Evolutionary conservation across 1,140 invertebrate genomes (phyloP), one percentile per base, ranked within the genome.

Genomic region (Drosophila hydei): DNA sequence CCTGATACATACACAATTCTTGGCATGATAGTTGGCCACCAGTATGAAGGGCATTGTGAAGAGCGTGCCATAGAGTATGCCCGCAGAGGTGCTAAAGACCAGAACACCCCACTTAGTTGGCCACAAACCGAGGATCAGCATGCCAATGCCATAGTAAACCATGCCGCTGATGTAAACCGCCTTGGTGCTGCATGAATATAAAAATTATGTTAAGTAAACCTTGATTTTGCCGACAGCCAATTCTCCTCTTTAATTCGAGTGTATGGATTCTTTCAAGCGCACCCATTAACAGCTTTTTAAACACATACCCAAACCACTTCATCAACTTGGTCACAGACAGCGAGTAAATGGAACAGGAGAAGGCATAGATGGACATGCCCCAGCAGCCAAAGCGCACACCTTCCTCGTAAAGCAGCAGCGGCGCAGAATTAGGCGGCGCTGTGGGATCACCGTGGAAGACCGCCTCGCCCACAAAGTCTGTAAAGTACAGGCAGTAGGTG

Each of bases 21-120:
- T 94, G 12, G 95, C 94, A 87, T 97, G 96, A 90, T 97, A 97
- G 77, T 95, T 94, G 14, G 96, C 96, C 23, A 97, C 94, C 25
- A 97, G 87, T n/a, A 97, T 92, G 83, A 97, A 97, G 12, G 96
- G 96, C 94, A 97, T 96, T 0, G 96, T 97, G 71, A 97, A 97
- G 4, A 97, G 91, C 0, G 96, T 97, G 3, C 96, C 95, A 84
- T 97, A 97, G 94, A 97, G 96, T 18, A 97, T 94, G 0, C 96
- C 96, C 4, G 95, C 95, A 1, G 95, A 94, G 84, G 94, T 94
- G 1, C 95, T 96, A 62, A 96, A 95, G 0, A 96, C 52, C 9
- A 96, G 93, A 1, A 96, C 95, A n/a, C 94, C 94, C 58, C 93
- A 92, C 51, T 93, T 94, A 60, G 95, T 94, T 52, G 94, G 93